Evolutionary conservation across 2,797 vertebrate genomes (phyloP), one percentile per base, ranked within the genome.

Genomic region (Saxicola maurus): DNA sequence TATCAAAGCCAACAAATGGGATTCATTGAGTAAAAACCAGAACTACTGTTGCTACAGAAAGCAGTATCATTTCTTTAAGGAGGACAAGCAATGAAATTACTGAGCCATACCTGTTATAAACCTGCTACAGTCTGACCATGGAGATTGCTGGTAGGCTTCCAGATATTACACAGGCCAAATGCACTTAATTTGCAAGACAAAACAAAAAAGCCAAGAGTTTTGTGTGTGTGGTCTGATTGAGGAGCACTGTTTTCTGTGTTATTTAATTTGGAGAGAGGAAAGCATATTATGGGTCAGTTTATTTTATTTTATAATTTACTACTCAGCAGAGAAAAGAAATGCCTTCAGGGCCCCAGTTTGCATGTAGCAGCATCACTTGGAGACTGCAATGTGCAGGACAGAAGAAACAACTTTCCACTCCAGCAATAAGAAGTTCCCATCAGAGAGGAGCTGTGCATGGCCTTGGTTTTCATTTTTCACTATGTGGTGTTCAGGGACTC

Each of bases 301-400:
- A 64, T 85, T 93, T 80, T 89, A 43, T 91, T 89, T 86, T 84
- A 84, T 71, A 46, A 64, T 91, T 91, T 77, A 77, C 68, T 74
- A 25, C 23, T 76, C 53, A 25, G 25, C 46, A 87, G 83, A 77
- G 67, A 83, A 86, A 92, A 52, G 24, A 73, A 94, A 79, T 91
- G 52, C 73, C 76, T 87, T 67, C 5, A 18, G 73, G 82, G 33
- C 28, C 20, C 13, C 12, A 79, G 6, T 71, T 82, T 91, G n/a
- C 0, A 0, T 65, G 51, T 40, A 82, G 61, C 55, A 75, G 62
- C 42, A 55, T 85, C 86, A 72, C 28, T 73, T 43, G 38, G 57
- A 87, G 37, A 62, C n/a, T 45, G 24, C 20, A 62, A 6, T 17
- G 19, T 33, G 17, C 51, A 65, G 37, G 57, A 31, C 33, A 71